These are phyloP conservation scores for Scyliorhinus canicula DNA, from an alignment of 2,797 vertebrate species.

Conservation along the genomic window DNA sequence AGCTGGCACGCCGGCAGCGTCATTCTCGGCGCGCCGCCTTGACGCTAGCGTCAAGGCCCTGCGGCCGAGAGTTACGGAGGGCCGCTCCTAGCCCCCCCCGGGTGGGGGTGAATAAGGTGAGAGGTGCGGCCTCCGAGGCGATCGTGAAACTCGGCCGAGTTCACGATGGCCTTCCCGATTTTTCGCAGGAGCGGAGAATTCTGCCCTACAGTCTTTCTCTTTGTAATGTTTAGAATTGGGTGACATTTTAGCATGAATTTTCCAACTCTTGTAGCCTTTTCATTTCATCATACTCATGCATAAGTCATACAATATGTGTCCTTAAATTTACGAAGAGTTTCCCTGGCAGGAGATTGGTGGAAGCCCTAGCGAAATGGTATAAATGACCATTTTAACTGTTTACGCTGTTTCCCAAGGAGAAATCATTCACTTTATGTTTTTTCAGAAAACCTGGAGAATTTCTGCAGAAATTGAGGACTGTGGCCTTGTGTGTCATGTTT, in stretches of 20 bases:
- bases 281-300: neutral
- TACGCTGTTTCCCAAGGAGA: neutral
- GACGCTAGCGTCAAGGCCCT: no score
- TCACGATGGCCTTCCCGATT: no score
- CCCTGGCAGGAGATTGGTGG: neutral
- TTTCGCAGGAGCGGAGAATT: no score
- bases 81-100: no score
- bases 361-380: neutral
- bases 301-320: slow-evolving; percentile 25
- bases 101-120: no score
- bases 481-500: neutral
- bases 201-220: no score
- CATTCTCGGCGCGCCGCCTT: no score
- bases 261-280: neutral
- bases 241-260: neutral
- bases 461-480: neutral
- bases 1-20: no score
- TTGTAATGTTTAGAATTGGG: neutral
- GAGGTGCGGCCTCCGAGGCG: no score
- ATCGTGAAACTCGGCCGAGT: no score
- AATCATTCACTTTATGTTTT: neutral
- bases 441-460: neutral
- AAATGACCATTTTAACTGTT: neutral
- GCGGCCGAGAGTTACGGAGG: no score
- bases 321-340: neutral